Base-by-base conservation (phyloP, 2,113 vertebrate species). In the Todiramphus chloris region DNA sequence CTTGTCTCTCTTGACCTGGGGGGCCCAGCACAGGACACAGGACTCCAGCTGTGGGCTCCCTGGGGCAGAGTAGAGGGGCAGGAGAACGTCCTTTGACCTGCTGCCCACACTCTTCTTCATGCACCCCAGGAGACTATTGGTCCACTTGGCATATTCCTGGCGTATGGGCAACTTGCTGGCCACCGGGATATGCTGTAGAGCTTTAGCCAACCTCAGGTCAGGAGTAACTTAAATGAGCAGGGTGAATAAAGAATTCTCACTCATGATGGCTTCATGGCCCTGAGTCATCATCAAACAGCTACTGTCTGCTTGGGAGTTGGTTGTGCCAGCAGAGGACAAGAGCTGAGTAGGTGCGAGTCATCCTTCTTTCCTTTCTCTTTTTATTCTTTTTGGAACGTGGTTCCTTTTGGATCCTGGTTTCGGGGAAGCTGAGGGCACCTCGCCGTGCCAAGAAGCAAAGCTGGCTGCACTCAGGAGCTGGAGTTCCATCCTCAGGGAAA, bases 381-480 rank as follows among this genome's bases (percentile, higher is more conserved):
- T 53, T 69, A 9, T 44, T 48, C 35, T 13, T 68, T 93, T 63
- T 64, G n/a, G 44, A 7, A 10, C 76, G 56, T 13, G 41, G 39
- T 83, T 51, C 30, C 72, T 87, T 87, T 83, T 20, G 76, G 51
- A 31, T 77, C 8, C 41, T 53, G 63, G 39, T 69, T 95, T 70
- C 48, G 93, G 91, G 88, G 93, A 87, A 87, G 74, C 30, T 1
- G 10, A 31, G 91, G 63, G 91, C 44, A 41, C 48, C 31, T 78
- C 67, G 0, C 48, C 2, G 83, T 82, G 80, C 59, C 64, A 44
- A 10, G 83, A 51, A 33, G 33, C 30, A 80, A 58, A 51, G 44
- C 76, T 96, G 93, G 90, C 70, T 76, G 66, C 59, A 3, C 67
- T 94, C 41, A 78, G 89, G 78, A 94, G 16, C 31, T n/a, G 53